Evolutionary conservation across 2,113 vertebrate species (phyloP).

Genomic region (Regulus satrapa): DNA sequence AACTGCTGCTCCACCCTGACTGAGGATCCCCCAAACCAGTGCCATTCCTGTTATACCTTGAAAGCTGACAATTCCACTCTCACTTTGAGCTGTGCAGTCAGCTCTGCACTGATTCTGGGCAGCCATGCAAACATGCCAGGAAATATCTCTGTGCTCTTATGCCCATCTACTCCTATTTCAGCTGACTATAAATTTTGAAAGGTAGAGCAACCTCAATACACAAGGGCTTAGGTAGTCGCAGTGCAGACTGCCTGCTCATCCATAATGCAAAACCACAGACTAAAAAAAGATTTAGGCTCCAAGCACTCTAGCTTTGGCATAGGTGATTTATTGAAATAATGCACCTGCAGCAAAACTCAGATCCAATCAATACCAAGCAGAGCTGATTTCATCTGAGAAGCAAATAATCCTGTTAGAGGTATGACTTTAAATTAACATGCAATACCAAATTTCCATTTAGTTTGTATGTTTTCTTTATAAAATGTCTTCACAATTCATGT

Average conservation of each 20-base stretch:
- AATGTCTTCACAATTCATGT: background rate
- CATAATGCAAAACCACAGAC: constrained; percentile 70
- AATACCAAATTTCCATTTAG: background rate
- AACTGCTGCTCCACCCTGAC: background rate
- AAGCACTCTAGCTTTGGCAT: constrained; percentile 64
- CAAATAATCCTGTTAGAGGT: background rate
- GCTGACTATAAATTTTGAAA: constrained; percentile 20
- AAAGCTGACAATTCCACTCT: background rate
- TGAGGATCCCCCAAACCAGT: background rate
- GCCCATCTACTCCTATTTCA: background rate
- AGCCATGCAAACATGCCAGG: background rate
- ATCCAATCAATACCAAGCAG: background rate
- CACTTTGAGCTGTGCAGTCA: background rate
- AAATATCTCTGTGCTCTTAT: background rate
- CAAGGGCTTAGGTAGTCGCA: constrained; percentile 45
- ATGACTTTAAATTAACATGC: background rate
- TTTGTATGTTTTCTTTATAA: background rate
- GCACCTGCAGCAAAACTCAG: constrained; percentile 39
- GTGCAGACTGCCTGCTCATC: constrained; percentile 70
- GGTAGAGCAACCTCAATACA: constrained; percentile 28
- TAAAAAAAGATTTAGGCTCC: constrained; percentile 66
- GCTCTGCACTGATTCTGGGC: background rate
- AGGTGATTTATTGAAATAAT: constrained; percentile 52
- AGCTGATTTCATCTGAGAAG: background rate
- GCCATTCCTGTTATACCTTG: background rate